These are phyloP conservation scores for Sebastes diploproa DNA, from an alignment of 2,797 vertebrate genomes.

Conservation along the genomic window DNA sequence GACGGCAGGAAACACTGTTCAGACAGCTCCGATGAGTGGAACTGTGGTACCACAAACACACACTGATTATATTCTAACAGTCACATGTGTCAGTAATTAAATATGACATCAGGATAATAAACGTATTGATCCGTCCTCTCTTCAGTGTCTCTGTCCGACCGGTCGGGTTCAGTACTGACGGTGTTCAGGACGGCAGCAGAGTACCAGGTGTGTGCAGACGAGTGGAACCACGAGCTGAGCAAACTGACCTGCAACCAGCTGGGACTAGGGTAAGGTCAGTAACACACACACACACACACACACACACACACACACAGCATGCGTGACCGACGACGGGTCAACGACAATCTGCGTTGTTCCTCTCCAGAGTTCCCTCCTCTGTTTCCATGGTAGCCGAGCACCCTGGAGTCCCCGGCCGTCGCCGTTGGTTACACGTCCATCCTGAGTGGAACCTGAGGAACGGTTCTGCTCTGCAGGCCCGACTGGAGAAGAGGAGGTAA, in stretches of 20 bases:
- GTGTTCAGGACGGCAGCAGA: conserved; percentile 86
- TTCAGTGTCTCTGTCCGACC: conserved; percentile 85
- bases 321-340: neutral
- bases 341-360: neutral
- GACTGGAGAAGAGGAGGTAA: conserved; percentile 88
- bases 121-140: neutral
- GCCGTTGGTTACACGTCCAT: conserved; percentile 88
- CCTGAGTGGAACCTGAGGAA: conserved; percentile 84
- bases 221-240: conserved; percentile 89
- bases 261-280: conserved; percentile 98
- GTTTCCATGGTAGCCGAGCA: conserved; percentile 76
- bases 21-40: conserved; percentile 95
- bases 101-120: too few species aligned
- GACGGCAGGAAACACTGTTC: conserved; percentile 88
- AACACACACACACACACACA: conserved; percentile 68
- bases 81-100: too few species aligned
- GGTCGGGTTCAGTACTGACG: conserved; percentile 80
- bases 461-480: conserved; percentile 84
- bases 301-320: conserved; percentile 6
- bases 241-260: conserved; percentile 91
- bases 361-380: conserved; percentile 72
- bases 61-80: neutral
- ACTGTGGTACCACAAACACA: conserved; percentile 83
- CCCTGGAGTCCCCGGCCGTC: conserved; percentile 66
- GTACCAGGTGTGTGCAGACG: conserved; percentile 90